Evolutionary conservation across 2,113 vertebrate genomes (phyloP).

Genomic region (Colinus virginianus): DNA sequence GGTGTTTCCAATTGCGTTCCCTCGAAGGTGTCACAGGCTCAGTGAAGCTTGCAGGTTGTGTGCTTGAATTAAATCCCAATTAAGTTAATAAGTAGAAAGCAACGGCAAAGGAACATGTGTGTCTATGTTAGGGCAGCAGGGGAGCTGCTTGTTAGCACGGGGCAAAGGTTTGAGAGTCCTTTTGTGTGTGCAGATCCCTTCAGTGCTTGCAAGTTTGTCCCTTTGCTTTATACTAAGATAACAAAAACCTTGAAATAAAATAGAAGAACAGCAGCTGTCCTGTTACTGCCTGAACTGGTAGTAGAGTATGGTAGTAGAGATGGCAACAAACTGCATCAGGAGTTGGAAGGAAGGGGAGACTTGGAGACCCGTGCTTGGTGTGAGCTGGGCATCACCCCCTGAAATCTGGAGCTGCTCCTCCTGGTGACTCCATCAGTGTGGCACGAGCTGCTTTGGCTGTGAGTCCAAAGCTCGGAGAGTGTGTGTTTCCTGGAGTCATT

Average conservation of each 20-base stretch:
- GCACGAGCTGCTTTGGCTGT: constrained; percentile 47
- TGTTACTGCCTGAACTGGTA: background rate
- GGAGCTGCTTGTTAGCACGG: accelerated
- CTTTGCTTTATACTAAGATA: background rate
- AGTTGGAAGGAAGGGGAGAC: background rate
- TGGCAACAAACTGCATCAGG: background rate
- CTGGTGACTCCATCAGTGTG: background rate
- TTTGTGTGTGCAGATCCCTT: background rate
- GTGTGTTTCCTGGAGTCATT: constrained; percentile 56
- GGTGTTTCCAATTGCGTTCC: background rate
- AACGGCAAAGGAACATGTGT: background rate
- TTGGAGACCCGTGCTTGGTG: background rate
- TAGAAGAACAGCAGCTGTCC: background rate
- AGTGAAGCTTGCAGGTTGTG: background rate
- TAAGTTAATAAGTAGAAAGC: background rate
- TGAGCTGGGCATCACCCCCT: background rate
- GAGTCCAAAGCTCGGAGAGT: constrained; percentile 53
- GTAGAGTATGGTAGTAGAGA: background rate
- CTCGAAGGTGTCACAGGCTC: background rate
- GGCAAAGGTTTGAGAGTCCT: background rate
- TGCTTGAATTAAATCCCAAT: constrained; percentile 14
- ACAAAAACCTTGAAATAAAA: background rate
- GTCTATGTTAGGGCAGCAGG: background rate
- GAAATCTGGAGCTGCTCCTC: background rate
- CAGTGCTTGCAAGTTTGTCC: background rate